Percentiles rank a stretch among this genome's conserved stretches.
phyloP scores from a whole-genome alignment of 2,888 invertebrate genomes.

The Hypena proboscidalis region DNA sequence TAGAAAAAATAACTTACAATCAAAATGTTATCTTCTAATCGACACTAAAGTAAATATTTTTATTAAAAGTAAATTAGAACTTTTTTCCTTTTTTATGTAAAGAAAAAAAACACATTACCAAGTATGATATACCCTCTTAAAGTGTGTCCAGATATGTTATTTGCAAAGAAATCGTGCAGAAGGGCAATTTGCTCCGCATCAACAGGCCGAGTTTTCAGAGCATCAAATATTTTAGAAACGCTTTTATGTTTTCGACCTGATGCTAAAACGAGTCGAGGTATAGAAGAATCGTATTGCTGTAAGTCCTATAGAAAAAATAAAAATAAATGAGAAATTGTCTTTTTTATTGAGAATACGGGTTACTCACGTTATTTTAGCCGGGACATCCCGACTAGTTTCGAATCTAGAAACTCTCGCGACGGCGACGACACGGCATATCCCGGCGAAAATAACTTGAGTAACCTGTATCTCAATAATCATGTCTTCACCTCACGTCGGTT shows the following conservation, averaged over 20 bases:
- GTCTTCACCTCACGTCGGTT: too few relatives aligned
- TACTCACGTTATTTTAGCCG: too few relatives aligned
- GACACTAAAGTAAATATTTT: too few relatives aligned
- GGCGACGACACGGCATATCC: too few relatives aligned
- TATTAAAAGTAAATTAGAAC: too few relatives aligned
- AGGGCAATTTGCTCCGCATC: constrained; percentile 80
- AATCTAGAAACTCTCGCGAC: too few relatives aligned
- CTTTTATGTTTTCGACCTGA: constrained; percentile 84
- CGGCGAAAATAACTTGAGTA: too few relatives aligned
- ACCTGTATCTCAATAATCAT: too few relatives aligned
- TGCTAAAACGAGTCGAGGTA: constrained; percentile 77
- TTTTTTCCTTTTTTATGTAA: too few relatives aligned
- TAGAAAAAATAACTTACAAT: constrained; percentile 9
- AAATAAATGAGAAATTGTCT: too few relatives aligned
- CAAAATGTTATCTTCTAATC: not conserved
- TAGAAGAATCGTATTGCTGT: constrained; percentile 45
- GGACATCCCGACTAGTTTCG: too few relatives aligned
- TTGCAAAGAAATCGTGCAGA: constrained; percentile 73
- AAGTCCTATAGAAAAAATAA: constrained; percentile 41
- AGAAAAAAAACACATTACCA: constrained; percentile 43
- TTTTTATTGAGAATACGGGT: too few relatives aligned
- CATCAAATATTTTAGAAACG: constrained; percentile 57
- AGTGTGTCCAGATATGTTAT: constrained; percentile 82
- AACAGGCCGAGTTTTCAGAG: constrained; percentile 49
- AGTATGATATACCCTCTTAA: constrained; percentile 87